Evolutionary conservation across 2,797 vertebrate genomes (phyloP).

Genomic region (Hirundo rustica): DNA sequence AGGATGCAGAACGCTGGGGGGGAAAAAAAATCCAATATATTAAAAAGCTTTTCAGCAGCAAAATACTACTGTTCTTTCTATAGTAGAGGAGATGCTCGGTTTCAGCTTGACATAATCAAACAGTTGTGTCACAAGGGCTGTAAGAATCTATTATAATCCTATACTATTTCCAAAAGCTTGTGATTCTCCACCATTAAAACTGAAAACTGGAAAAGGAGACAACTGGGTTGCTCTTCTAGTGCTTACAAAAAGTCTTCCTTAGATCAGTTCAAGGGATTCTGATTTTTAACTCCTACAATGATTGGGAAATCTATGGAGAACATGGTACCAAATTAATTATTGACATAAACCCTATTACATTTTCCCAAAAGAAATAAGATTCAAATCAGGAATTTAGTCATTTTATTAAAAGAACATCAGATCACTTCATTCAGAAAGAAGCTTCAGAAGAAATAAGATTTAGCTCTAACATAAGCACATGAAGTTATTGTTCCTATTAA

Average conservation of each 20-base stretch:
- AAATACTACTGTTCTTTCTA: background rate
- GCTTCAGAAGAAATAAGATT: background rate
- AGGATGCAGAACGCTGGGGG: slow-evolving; percentile 80
- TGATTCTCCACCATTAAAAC: background rate
- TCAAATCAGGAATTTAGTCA: background rate
- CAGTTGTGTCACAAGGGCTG: background rate
- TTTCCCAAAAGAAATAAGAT: background rate
- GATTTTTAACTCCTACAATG: background rate
- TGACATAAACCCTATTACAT: background rate
- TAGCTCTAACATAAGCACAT: background rate
- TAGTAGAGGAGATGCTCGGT: background rate
- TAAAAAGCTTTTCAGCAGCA: background rate
- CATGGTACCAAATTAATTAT: background rate
- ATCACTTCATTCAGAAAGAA: background rate
- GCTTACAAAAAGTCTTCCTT: background rate
- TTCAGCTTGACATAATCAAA: background rate
- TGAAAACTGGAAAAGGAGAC: background rate
- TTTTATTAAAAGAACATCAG: background rate
- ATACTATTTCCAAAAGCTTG: background rate
- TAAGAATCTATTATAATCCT: background rate
- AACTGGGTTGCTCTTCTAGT: background rate
- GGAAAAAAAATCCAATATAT: background rate
- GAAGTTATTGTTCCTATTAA: background rate
- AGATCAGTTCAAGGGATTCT: background rate
- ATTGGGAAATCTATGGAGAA: background rate